Base-by-base conservation (phyloP, 2,797 vertebrate species). In the Aplochiton taeniatus region DNA sequence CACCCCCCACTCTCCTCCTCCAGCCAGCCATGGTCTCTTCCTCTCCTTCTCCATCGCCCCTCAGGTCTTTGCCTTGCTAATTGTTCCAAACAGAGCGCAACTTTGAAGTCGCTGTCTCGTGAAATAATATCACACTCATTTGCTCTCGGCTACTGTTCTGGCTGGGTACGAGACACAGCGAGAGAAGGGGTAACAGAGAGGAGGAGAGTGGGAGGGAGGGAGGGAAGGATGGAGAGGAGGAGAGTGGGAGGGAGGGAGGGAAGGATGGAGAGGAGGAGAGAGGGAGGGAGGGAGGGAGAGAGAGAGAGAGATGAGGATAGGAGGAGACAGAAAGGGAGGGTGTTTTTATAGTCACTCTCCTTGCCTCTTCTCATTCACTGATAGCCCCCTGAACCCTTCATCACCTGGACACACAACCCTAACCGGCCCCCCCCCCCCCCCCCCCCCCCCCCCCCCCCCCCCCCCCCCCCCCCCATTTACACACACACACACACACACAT, bases 311-410 rank as follows among this genome's bases (percentile, higher is more conserved):
- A 65, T 75, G 68, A 82, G 79, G 72, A 80, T n/a, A n/a, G n/a
- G n/a, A n/a, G n/a, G n/a, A 78, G 81, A 66, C 55, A 67, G 65
- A 56, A 59, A 71, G 64, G 56, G 66, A 75, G 53, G 48, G 67
- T 78, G 77, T 78, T 89, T 73, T 87, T 82, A 87, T 80, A 68
- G 85, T 85, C 82, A 72, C 74, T 58, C 46, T 79, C 49, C 53
- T 71, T 67, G 71, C 64, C 63, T 80, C 60, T 59, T 70, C 72
- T 81, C 72, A 59, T 68, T 50, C 61, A 1, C 19, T 66, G 61
- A 61, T 61, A 48, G 68, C 31, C 47, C 72, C 12, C 11, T 61
- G 64, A 66, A 70, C 68, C 76, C 86, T 88, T 81, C 63, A 85
- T 88, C 87, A 88, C 63, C 70, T 57, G 71, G 79, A 82, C 83